Base-by-base conservation (phyloP, 1,140 invertebrate species). In the Linepithema humile region DNA sequence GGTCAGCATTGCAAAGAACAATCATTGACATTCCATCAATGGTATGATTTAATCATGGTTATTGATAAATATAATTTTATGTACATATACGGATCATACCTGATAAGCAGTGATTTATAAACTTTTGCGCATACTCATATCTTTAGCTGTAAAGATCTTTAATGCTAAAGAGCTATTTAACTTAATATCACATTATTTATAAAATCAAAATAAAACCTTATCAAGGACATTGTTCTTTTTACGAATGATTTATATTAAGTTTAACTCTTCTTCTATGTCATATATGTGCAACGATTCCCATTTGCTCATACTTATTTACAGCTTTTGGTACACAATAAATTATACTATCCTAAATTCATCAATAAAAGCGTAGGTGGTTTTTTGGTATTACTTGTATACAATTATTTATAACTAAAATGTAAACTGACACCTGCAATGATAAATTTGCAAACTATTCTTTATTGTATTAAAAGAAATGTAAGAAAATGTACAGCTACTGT, bases 21-120 rank as follows among this genome's bases (percentile, higher is more conserved):
- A 91, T 91, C 62, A 67, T 85, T 83, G 72, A 93, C 93, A 94
- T 94, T 94, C 92, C 92, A 90, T 80, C 26, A 85, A 55, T 57
- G 35, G 83, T 60, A 89, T 84, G 75, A 84, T 90, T 85, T 89
- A 90, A 92, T 91, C 83, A 86, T 85, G 87, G 85, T 90, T 83
- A 85, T 91, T 88, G 88, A 88, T 84, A 70, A 90, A 88, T 89
- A 85, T 75, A 86, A 86, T 84, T 90, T 92, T 87, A 73, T 94
- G 91, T 93, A 94, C 65, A 94, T 93, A 93, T 73, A 57, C 57
- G 77, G 59, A n/a, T 72, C 69, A 57, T 60, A 69, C 32, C 7
- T 69, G 17, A 80, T 9, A 29, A 85, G 53, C 40, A 84, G 53
- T 80, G 74, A 67, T 88, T 88, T 70, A 48, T 59, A 7, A 45